Base-by-base conservation (phyloP, 1,140 invertebrate genomes). In the Holotrichia oblita region DNA sequence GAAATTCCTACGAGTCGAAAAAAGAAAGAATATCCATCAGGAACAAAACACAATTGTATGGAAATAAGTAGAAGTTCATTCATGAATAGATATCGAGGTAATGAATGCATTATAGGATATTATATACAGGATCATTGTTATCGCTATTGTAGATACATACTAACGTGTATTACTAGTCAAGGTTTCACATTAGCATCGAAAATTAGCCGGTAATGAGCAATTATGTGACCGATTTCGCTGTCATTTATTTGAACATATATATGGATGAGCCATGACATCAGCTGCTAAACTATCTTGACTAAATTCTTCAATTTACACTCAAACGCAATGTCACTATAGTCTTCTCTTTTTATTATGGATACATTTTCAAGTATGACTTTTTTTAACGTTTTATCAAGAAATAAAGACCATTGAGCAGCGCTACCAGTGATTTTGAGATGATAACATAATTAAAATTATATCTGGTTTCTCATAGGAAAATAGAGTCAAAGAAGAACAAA, bases 21-120 rank as follows among this genome's bases (percentile, higher is more conserved):
- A 55, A 55, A 6, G 14, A 55, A 17, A n/a, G 17, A 55, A 55
- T 14, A 14, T 14, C 42, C 59, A 22, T 4, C 20, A n/a, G 12
- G 22, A 69, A 69, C 6, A 69, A 34, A 69, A 69, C 4, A 7
- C 27, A 22, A 69, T 69, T 69, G 61, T 69, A 69, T 69, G 61
- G 61, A 69, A 69, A 69, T 69, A 69, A 69, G 22, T 69, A 69
- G 22, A 69, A 22, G 61, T 69, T 69, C 61, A 69, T 69, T 69
- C 61, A 69, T 69, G 61, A 69, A 69, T 69, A 69, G 61, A 24
- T 69, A 69, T 69, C 27, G 61, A 24, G 22, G 61, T 69, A 22
- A 22, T 69, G 20, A 69, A 22, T 61, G 14, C 24, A 8, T 27
- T 22, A 69, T 69, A 34, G 22, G 3, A 27, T 24, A 69, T 22